Percentiles rank a stretch among this genome's conserved stretches.
Evolutionary conservation across 2,113 vertebrate species (phyloP).

Genomic region (Megaptera novaeangliae): DNA sequence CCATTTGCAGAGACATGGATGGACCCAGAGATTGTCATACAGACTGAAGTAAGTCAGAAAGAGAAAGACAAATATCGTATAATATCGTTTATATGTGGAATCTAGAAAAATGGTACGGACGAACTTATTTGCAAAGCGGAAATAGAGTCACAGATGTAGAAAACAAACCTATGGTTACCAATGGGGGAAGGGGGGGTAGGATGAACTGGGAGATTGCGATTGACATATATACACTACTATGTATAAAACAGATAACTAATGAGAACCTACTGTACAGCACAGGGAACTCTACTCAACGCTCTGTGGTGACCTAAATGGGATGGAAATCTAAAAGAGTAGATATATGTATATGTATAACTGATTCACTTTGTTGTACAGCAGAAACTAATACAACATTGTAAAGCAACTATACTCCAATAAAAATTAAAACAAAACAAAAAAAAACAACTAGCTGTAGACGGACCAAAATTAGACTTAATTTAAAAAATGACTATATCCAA

Average conservation of each 20-base stretch:
- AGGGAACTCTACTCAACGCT: not conserved
- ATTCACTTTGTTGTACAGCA: no score
- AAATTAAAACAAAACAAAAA: not conserved
- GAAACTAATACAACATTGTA: no score
- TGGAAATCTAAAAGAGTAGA: no score
- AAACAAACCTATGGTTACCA: not conserved
- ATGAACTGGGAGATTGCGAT: not conserved
- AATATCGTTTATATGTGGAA: not conserved
- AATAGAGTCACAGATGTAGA: not conserved
- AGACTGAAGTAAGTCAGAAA: not conserved
- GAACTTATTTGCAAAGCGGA: not conserved
- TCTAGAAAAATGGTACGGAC: not conserved
- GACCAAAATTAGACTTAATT: no score
- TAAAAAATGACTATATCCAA: not conserved
- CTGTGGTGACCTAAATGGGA: not conserved
- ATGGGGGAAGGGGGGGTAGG: not conserved
- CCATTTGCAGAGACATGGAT: not conserved
- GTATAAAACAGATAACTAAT: not conserved
- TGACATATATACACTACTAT: not conserved
- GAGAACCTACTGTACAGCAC: not conserved
- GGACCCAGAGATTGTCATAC: not conserved
- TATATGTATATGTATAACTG: no score
- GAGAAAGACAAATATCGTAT: not conserved
- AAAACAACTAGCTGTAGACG: no score
- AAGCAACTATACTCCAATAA: no score